A percentile compares a stretch with the other conserved stretches of the same genome.
These are phyloP conservation scores for Panulirus ornatus DNA, from an alignment of 1,140 invertebrate genomes.

Conservation along the genomic window DNA sequence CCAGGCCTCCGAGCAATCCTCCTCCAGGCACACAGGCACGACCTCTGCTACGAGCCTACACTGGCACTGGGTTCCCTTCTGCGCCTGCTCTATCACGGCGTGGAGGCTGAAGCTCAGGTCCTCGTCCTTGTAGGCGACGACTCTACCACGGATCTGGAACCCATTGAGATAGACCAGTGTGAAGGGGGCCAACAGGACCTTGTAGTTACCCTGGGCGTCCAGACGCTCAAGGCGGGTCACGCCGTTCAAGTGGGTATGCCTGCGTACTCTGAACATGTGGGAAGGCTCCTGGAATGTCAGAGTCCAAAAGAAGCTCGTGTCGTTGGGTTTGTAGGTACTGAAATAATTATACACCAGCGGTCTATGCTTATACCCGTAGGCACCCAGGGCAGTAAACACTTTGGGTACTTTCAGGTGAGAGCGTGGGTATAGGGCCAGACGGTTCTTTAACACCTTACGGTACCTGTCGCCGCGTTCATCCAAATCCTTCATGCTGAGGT, in stretches of 20 bases:
- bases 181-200: background rate
- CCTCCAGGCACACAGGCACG: too few species aligned
- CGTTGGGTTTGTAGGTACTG: background rate
- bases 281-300: slow-evolving; percentile 1
- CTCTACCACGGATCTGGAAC: background rate
- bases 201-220: background rate
- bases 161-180: background rate
- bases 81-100: too few species aligned
- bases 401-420: background rate
- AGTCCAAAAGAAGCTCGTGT: background rate
- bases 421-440: background rate
- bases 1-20: too few species aligned
- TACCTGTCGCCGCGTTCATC: background rate
- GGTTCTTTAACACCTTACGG: background rate
- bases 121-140: background rate
- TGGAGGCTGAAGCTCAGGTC: background rate
- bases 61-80: too few species aligned
- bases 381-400: background rate
- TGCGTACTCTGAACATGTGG: background rate
- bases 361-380: background rate
- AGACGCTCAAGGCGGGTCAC: slow-evolving; percentile 7
- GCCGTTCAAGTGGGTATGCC: background rate
- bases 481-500: background rate
- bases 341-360: background rate
- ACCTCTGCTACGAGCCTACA: too few species aligned